A percentile compares a stretch with the other conserved stretches of the same genome.
These are phyloP conservation scores for Anarhynchus alexandrinus DNA, from an alignment of 2,113 vertebrate genomes.

Conservation along the genomic window DNA sequence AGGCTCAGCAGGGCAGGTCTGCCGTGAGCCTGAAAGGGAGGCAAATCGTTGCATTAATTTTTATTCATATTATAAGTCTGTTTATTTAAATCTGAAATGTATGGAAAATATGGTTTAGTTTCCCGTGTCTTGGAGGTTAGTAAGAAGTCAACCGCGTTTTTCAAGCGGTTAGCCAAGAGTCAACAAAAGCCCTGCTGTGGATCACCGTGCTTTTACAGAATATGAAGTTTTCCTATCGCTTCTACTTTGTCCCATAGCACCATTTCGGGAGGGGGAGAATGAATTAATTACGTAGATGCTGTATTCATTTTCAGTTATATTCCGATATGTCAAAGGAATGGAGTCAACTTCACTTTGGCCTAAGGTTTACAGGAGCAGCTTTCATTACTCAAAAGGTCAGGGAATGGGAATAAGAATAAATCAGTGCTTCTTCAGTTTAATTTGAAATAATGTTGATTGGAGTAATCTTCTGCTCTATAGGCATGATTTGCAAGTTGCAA, in stretches of 20 bases:
- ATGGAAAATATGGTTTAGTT: not conserved
- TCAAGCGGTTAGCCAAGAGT: not conserved
- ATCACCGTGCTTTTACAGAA: not conserved
- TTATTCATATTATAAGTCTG: not conserved
- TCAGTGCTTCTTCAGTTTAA: not conserved
- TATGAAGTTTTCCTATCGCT: not conserved
- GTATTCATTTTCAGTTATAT: not conserved
- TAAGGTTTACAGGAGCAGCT: not conserved
- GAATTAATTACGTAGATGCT: not conserved
- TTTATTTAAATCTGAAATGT: not conserved
- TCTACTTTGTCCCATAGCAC: not conserved
- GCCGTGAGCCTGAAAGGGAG: not conserved
- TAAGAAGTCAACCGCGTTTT: not conserved
- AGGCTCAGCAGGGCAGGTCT: not conserved
- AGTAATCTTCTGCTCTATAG: not conserved
- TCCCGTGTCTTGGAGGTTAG: not conserved
- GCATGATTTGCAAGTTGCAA: not conserved
- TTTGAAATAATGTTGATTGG: not conserved
- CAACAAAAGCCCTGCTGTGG: not conserved
- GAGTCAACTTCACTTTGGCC: not conserved
- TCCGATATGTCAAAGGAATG: not conserved
- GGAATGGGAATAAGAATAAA: not conserved
- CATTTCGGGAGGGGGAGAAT: accelerated
- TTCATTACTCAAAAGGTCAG: not conserved
- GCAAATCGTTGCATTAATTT: not conserved